Evolutionary conservation across 2,113 vertebrate species (phyloP).

Genomic region (Motacilla alba): DNA sequence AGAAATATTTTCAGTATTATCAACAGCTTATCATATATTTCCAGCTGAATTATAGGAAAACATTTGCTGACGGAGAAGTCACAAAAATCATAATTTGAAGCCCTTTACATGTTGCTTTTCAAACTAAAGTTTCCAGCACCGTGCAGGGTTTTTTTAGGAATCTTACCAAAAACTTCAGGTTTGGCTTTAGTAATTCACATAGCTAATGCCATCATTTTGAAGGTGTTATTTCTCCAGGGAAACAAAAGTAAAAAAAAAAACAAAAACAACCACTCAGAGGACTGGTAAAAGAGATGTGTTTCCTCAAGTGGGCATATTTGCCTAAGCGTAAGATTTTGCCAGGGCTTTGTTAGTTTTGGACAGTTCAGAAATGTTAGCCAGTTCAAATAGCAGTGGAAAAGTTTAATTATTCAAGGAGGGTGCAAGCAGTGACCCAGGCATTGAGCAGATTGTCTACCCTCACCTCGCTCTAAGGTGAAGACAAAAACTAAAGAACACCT

Average conservation of each 20-base stretch:
- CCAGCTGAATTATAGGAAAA: neutral
- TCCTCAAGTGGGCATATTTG: neutral
- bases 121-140: neutral
- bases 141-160: fast-evolving
- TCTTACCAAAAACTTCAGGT: neutral
- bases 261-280: neutral
- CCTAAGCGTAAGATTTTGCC: neutral
- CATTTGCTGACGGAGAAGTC: neutral
- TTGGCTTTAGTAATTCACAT: neutral
- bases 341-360: neutral
- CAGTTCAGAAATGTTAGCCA: neutral
- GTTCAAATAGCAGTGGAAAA: neutral
- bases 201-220: neutral
- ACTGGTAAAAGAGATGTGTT: neutral
- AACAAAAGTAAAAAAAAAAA: neutral
- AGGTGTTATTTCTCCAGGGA: neutral
- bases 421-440: fast-evolving
- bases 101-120: neutral
- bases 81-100: neutral
- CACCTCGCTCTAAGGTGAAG: neutral
- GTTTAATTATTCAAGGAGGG: neutral
- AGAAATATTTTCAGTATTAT: neutral
- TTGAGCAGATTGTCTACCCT: neutral
- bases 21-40: neutral
- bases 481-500: neutral